Percentiles rank a stretch among this genome's conserved stretches.
Evolutionary conservation across 2,888 invertebrate species (phyloP).

Genomic region (Eupsilia transversa): DNA sequence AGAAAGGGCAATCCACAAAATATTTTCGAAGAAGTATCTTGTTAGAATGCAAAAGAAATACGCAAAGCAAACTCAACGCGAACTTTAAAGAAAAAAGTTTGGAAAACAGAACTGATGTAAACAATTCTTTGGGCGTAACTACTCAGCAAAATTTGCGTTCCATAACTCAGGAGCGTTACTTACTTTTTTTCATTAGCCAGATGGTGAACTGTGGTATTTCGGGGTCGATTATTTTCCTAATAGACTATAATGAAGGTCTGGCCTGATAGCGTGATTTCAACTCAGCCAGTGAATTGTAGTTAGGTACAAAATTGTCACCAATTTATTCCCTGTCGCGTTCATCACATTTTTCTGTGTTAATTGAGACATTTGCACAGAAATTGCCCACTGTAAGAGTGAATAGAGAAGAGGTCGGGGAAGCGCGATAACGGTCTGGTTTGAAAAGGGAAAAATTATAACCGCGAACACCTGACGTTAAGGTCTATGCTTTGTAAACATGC

Average conservation of each 20-base stretch:
- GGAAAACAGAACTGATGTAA: constrained; percentile 19
- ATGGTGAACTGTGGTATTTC: constrained; percentile 53
- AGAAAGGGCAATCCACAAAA: constrained; percentile 2
- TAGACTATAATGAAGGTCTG: constrained; percentile 69
- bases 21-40: constrained; percentile 10
- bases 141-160: constrained; percentile 52
- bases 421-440: constrained; percentile 65
- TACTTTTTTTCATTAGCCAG: constrained; percentile 57
- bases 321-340: constrained; percentile 83
- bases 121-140: constrained; percentile 47
- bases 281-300: constrained; percentile 78
- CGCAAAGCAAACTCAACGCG: constrained; percentile 16
- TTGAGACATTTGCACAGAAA: constrained; percentile 86
- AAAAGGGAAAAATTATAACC: constrained; percentile 66
- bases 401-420: constrained; percentile 66
- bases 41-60: constrained; percentile 31
- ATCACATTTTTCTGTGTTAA: constrained; percentile 84
- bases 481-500: constrained; percentile 68
- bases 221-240: constrained; percentile 70
- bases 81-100: constrained; percentile 39
- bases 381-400: constrained; percentile 74
- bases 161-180: constrained; percentile 53
- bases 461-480: constrained; percentile 54
- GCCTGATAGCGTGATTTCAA: constrained; percentile 69
- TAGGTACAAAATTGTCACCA: constrained; percentile 79